Conservation (phyloP, 2,888 invertebrate genomes). For the Erebia palarica region DNA sequence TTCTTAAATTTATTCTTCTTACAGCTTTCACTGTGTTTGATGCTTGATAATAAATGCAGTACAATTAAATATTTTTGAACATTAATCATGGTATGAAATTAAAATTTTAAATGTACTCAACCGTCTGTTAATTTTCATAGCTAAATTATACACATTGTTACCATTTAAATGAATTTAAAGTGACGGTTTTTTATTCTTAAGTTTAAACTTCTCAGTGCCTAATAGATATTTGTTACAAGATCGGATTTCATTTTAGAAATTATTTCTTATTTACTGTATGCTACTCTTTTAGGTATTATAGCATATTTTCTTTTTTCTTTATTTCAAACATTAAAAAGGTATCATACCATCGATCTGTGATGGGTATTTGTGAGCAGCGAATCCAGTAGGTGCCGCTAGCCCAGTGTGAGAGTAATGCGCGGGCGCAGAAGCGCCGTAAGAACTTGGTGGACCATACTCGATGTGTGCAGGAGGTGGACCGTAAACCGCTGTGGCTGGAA, state of each 20-base stretch:
- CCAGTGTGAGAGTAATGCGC: conserved; percentile 65
- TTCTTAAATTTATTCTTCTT: neutral
- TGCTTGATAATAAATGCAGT: neutral
- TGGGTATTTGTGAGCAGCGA: conserved; percentile 71
- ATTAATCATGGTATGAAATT: neutral
- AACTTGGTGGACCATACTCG: conserved; percentile 64
- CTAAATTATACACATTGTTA: conserved; percentile 13
- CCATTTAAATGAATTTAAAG: neutral
- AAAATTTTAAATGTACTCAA: neutral
- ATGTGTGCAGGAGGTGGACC: conserved; percentile 68
- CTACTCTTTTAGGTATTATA: no score
- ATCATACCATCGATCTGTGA: conserved; percentile 71
- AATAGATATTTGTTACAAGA: neutral
- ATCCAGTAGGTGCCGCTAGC: conserved; percentile 67
- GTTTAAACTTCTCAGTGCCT: neutral
- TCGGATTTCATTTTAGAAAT: no score
- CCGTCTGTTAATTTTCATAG: neutral
- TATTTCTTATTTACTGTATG: no score
- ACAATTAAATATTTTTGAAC: neutral
- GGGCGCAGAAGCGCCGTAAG: conserved; percentile 72
- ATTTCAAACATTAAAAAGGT: neutral
- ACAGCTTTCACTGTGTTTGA: neutral
- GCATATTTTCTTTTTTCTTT: no score
- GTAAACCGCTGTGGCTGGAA: conserved; percentile 63
- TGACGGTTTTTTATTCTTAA: neutral